Conservation (phyloP, 2,888 invertebrate genomes). For the Drosophila affinis region DNA sequence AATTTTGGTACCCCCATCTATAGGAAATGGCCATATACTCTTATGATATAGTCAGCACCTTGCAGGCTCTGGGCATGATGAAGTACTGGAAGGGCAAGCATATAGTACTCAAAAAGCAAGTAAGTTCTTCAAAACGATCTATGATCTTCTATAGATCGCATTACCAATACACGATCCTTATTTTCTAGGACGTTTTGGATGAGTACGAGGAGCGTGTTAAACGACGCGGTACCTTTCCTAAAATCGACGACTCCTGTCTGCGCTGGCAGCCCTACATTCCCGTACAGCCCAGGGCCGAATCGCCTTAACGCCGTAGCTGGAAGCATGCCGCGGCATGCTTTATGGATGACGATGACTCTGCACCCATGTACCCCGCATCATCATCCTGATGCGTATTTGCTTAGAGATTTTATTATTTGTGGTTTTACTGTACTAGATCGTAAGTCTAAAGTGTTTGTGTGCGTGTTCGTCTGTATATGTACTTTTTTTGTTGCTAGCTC, state of each 20-base stretch:
- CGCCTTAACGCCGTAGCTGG: slow-evolving; percentile 76
- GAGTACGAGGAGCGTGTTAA: slow-evolving; percentile 94
- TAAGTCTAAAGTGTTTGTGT: slow-evolving; percentile 30
- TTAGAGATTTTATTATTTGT: slow-evolving; percentile 43
- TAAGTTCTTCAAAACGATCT: slow-evolving; percentile 79
- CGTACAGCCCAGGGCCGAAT: slow-evolving; percentile 82
- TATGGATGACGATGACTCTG: slow-evolving; percentile 55
- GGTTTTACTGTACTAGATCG: slow-evolving; percentile 10
- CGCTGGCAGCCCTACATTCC: slow-evolving; percentile 93
- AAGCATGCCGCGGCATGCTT: slow-evolving; percentile 71
- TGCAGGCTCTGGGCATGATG: slow-evolving; percentile 98
- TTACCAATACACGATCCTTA: not conserved
- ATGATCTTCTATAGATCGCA: no score
- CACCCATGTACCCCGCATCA: not conserved
- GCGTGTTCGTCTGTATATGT: slow-evolving; percentile 37
- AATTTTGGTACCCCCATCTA: not conserved
- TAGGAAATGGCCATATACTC: slow-evolving; percentile 97
- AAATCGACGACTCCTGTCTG: slow-evolving; percentile 93
- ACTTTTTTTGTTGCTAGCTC: slow-evolving; percentile 60
- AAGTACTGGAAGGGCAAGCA: slow-evolving; percentile 99
- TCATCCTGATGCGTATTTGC: slow-evolving; percentile 35
- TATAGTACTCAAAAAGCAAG: slow-evolving; percentile 96
- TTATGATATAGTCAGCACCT: slow-evolving; percentile 98
- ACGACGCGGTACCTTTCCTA: slow-evolving; percentile 91
- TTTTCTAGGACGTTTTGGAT: slow-evolving; percentile 93